phyloP scores from a whole-genome alignment of 2,888 invertebrate genomes.

The Drosophila parthenogenetica region DNA sequence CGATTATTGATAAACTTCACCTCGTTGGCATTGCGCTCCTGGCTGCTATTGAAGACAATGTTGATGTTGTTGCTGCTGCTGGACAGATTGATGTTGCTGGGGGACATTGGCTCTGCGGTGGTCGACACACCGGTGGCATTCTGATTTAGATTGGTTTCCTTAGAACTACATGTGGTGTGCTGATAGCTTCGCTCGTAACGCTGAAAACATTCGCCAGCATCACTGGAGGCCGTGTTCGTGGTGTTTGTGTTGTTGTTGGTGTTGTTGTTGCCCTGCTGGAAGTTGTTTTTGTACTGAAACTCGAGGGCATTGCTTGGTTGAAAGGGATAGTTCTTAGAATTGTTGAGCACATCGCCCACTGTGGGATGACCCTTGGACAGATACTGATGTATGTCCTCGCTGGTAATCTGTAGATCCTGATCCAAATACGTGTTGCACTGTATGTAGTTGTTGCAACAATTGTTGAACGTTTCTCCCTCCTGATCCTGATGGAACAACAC shows the following conservation, averaged over 20 bases:
- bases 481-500: constrained; percentile 85
- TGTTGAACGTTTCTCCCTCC: constrained; percentile 84
- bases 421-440: constrained; percentile 85
- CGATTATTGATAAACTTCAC: constrained; percentile 84
- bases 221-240: constrained; percentile 75
- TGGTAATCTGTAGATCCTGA: constrained; percentile 85
- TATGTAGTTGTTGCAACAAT: constrained; percentile 85
- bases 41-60: constrained; percentile 82
- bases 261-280: constrained; percentile 72
- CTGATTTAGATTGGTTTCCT: constrained; percentile 85
- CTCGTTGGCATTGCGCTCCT: constrained; percentile 83
- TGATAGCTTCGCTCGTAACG: constrained; percentile 71
- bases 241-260: constrained; percentile 58
- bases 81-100: constrained; percentile 84
- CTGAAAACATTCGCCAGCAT: constrained; percentile 72
- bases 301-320: constrained; percentile 84
- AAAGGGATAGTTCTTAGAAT: constrained; percentile 84
- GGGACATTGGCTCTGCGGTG: constrained; percentile 40
- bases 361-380: constrained; percentile 83
- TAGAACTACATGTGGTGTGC: constrained; percentile 75
- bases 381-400: constrained; percentile 85
- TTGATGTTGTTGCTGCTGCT: constrained; percentile 85
- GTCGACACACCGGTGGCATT: constrained; percentile 56
- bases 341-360: constrained; percentile 82
- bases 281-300: constrained; percentile 85